Conservation (phyloP, 2,888 invertebrate species). For the Aleiodes alternator region DNA sequence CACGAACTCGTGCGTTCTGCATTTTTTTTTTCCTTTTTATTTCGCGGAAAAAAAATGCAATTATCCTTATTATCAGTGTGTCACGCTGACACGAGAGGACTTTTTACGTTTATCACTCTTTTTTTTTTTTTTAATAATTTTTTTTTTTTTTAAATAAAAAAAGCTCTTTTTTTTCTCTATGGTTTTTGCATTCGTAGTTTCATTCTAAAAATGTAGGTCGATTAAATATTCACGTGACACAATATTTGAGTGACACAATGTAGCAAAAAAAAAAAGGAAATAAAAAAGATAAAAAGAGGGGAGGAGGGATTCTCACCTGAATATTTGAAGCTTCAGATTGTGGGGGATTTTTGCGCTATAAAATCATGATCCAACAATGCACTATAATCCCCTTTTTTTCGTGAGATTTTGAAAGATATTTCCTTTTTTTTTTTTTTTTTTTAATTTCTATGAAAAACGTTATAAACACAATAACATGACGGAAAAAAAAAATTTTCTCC, state of each 20-base stretch:
- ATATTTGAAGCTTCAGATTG: background rate
- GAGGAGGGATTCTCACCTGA: constrained; percentile 9
- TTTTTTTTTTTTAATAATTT: background rate
- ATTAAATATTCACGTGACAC: background rate
- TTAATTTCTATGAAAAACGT: no score
- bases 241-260: constrained; percentile 12
- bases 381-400: background rate
- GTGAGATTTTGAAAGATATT: no score
- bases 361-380: constrained; percentile 16
- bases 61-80: constrained; percentile 3
- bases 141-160: no score
- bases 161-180: no score
- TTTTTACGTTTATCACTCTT: no score
- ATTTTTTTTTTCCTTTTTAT: background rate
- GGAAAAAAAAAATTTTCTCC: no score
- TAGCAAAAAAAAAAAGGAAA: background rate
- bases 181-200: background rate
- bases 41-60: background rate
- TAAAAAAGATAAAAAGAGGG: no score
- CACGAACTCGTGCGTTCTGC: no score
- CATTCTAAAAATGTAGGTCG: background rate
- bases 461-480: no score
- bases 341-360: background rate
- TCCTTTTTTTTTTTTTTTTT: no score
- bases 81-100: constrained; percentile 5